A percentile compares a stretch with the other conserved stretches of the same genome.
phyloP scores from a whole-genome alignment of 2,113 vertebrate species.

The Semicossyphus pulcher region DNA sequence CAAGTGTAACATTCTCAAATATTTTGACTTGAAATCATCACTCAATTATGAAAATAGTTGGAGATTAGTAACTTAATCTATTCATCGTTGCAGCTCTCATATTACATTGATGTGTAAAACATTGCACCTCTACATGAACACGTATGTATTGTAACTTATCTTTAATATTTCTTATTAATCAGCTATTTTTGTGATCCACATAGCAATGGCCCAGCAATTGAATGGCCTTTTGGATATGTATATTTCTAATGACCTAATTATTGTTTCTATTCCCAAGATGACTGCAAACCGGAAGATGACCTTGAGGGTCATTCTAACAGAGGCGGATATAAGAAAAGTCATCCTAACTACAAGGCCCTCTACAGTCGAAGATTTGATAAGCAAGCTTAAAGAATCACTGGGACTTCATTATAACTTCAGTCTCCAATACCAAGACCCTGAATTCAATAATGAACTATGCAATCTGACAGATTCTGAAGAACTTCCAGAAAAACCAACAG shows the following conservation, averaged over 20 bases:
- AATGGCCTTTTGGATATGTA: neutral
- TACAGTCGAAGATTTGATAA: slow-evolving; percentile 8
- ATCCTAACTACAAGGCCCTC: neutral
- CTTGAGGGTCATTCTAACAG: slow-evolving; percentile 7
- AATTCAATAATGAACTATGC: slow-evolving; percentile 16
- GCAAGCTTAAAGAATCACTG: slow-evolving; percentile 9
- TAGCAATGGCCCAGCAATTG: too few relatives aligned
- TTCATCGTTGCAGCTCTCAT: too few relatives aligned
- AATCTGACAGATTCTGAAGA: slow-evolving; percentile 16
- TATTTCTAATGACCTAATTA: neutral
- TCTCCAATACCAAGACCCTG: slow-evolving; percentile 27
- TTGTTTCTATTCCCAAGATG: slow-evolving; percentile 11
- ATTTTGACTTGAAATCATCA: too few relatives aligned
- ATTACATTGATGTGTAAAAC: too few relatives aligned
- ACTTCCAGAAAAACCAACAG: slow-evolving; percentile 30
- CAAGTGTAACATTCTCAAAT: too few relatives aligned
- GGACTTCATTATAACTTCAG: slow-evolving; percentile 1
- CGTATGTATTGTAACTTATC: too few relatives aligned
- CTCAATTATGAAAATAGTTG: too few relatives aligned
- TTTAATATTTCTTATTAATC: too few relatives aligned
- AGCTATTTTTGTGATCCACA: too few relatives aligned
- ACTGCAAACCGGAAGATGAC: neutral
- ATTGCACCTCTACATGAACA: too few relatives aligned
- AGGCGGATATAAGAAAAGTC: slow-evolving; percentile 8
- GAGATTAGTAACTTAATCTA: too few relatives aligned